Evolutionary conservation across 2,797 vertebrate species (phyloP).

Genomic region (Podargus strigoides): DNA sequence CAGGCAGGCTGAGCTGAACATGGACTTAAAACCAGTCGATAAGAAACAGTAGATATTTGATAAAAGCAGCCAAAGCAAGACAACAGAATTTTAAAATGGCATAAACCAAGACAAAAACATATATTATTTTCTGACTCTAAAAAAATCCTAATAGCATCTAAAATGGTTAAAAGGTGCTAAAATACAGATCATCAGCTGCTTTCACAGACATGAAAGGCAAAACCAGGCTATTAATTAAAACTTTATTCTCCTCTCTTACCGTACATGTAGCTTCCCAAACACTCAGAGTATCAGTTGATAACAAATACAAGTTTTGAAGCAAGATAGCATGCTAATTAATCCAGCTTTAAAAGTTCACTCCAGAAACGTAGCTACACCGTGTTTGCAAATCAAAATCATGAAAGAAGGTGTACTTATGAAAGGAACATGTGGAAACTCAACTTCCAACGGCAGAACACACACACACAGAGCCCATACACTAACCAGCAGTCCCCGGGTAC

Average conservation of each 20-base stretch:
- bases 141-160: not conserved
- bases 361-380: not conserved
- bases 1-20: accelerated
- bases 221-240: not conserved
- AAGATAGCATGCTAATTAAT: not conserved
- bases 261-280: not conserved
- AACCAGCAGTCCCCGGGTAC: not conserved
- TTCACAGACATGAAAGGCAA: not conserved
- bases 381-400: not conserved
- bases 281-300: not conserved
- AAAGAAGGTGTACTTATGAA: not conserved
- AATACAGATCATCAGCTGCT: not conserved
- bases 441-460: not conserved
- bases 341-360: not conserved
- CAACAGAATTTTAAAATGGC: not conserved
- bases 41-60: not conserved
- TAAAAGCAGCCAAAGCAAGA: not conserved
- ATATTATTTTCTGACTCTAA: not conserved
- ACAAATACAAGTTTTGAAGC: not conserved
- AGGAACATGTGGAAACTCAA: not conserved
- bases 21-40: not conserved
- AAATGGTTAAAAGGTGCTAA: not conserved
- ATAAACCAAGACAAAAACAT: not conserved
- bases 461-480: too few species aligned
- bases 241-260: not conserved